phyloP scores from a whole-genome alignment of 2,113 vertebrate species.

The Eptesicus fuscus region DNA sequence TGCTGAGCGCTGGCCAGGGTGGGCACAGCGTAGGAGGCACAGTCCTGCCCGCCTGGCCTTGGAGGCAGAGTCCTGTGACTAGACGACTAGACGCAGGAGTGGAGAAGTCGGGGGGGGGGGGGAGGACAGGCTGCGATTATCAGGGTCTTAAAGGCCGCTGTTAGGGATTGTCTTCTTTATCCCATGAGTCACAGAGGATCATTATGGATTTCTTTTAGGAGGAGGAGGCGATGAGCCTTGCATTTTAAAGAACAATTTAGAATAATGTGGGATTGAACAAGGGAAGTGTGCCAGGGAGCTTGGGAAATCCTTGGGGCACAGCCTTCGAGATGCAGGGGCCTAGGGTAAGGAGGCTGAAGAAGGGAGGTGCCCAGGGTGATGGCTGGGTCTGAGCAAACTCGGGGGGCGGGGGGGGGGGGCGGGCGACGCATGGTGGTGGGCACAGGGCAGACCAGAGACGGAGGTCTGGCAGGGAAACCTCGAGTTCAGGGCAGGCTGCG shows the following conservation, averaged over 20 bases:
- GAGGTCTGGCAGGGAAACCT: too few relatives aligned
- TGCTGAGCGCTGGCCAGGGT: not conserved
- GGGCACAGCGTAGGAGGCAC: too few relatives aligned
- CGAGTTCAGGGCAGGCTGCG: too few relatives aligned
- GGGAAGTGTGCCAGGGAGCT: not conserved
- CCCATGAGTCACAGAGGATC: too few relatives aligned
- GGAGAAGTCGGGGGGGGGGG: not conserved
- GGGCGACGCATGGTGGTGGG: too few relatives aligned
- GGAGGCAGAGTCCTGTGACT: too few relatives aligned
- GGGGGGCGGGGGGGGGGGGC: accelerated
- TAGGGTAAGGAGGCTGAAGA: too few relatives aligned
- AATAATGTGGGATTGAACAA: not conserved
- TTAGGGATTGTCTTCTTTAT: not conserved
- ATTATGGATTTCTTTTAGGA: not conserved
- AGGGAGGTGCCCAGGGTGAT: accelerated
- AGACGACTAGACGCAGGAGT: too few relatives aligned
- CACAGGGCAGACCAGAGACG: too few relatives aligned
- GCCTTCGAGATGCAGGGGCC: not conserved
- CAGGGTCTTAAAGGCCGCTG: too few relatives aligned
- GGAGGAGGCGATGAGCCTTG: not conserved
- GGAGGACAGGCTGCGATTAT: too few relatives aligned
- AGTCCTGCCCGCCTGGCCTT: too few relatives aligned
- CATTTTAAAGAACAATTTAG: not conserved
- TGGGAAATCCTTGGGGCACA: not conserved
- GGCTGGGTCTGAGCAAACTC: accelerated